Percentiles rank a stretch among this genome's conserved stretches.
These are phyloP conservation scores for Trematocara unimaculatum DNA, from an alignment of 2,113 vertebrate species.

Conservation along the genomic window DNA sequence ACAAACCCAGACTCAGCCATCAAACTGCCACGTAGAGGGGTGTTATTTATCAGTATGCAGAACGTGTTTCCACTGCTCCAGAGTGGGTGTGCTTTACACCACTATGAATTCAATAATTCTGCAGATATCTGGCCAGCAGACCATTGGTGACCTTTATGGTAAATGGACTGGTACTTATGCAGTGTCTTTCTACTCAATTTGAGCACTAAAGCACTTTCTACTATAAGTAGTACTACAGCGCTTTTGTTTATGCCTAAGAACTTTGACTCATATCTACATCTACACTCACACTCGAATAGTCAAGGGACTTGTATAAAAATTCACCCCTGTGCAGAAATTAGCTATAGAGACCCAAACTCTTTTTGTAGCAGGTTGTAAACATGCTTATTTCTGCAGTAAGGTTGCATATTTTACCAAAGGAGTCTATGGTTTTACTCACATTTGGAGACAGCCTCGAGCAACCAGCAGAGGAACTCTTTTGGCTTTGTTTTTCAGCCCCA, in stretches of 20 bases:
- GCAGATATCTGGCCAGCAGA: background rate
- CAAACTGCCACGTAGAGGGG: background rate
- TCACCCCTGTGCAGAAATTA: accelerated
- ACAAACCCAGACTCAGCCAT: background rate
- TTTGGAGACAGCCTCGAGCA: background rate
- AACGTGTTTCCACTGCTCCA: background rate
- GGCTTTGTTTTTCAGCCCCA: background rate
- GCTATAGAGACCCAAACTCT: background rate
- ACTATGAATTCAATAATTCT: background rate
- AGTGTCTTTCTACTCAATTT: background rate
- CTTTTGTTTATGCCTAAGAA: background rate
- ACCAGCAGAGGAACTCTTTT: background rate
- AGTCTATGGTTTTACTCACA: background rate
- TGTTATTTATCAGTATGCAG: background rate
- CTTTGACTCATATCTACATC: background rate
- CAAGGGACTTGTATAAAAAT: background rate
- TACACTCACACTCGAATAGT: background rate
- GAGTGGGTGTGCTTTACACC: background rate
- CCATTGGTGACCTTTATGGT: background rate
- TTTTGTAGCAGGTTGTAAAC: background rate
- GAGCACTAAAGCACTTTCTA: background rate
- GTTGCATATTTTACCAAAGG: background rate
- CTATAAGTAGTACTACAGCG: background rate
- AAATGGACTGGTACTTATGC: background rate
- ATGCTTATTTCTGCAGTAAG: background rate